Evolutionary conservation across 2,797 vertebrate genomes (phyloP).

Genomic region (Mormyrus proboscirostris): DNA sequence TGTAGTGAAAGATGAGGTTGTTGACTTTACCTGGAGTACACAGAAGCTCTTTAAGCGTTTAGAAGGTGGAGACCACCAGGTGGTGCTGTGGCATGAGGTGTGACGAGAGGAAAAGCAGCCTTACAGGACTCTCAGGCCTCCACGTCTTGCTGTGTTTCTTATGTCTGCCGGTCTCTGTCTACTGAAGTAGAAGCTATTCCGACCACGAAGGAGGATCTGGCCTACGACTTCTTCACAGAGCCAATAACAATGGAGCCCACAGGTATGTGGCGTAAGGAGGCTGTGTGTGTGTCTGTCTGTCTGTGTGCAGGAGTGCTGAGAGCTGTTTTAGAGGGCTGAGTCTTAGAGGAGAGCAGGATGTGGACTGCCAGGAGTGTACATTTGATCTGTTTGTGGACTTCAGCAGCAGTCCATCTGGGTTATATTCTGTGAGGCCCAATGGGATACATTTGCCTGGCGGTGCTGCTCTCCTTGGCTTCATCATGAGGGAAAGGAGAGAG

Average conservation of each 20-base stretch:
- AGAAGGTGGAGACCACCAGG: neutral
- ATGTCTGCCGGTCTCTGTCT: neutral
- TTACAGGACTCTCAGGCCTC: neutral
- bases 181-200: neutral
- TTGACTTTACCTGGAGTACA: neutral
- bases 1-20: neutral
- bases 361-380: neutral
- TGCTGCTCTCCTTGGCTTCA: slow-evolving; percentile 18
- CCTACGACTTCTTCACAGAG: neutral
- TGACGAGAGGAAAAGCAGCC: neutral
- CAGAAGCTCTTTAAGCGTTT: neutral
- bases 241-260: neutral
- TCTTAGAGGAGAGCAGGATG: slow-evolving; percentile 27
- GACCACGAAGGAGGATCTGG: neutral
- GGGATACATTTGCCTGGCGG: slow-evolving; percentile 17
- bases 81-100: neutral
- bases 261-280: neutral
- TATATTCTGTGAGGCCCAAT: neutral
- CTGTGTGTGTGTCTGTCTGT: neutral
- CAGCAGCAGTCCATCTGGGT: neutral
- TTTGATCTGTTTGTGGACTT: neutral
- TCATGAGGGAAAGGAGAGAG: slow-evolving; percentile 21
- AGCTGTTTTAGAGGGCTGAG: neutral
- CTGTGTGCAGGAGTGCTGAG: neutral
- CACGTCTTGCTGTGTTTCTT: neutral